Conservation (phyloP, 1,140 invertebrate genomes). For the Anoplolepis gracilipes region DNA sequence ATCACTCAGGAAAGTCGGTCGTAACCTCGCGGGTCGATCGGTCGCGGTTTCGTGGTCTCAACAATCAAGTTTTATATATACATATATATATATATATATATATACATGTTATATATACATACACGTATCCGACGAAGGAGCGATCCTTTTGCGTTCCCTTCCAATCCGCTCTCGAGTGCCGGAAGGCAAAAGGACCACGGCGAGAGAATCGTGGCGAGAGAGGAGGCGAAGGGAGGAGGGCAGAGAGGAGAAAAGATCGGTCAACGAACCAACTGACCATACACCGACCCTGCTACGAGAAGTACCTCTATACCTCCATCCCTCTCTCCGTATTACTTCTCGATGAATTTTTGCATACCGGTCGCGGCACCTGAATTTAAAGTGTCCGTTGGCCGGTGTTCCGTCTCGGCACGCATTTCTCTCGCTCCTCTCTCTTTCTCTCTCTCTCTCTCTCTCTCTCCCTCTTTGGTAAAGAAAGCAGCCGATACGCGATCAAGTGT, state of each 20-base stretch:
- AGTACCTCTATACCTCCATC: conserved; percentile 26
- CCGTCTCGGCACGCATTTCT: conserved; percentile 18
- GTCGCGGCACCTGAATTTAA: conserved; percentile 56
- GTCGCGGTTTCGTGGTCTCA: conserved; percentile 25
- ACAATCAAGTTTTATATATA: neutral
- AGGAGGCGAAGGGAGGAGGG: conserved; percentile 47
- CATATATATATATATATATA: no score
- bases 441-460: neutral
- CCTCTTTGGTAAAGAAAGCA: conserved; percentile 22
- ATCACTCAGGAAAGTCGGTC: neutral
- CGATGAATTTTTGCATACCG: conserved; percentile 65
- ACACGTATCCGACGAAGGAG: neutral
- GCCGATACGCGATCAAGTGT: conserved; percentile 3
- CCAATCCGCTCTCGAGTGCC: neutral
- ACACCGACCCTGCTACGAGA: conserved; percentile 22
- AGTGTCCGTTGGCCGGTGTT: neutral
- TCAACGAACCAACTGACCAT: conserved; percentile 77
- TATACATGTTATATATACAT: no score
- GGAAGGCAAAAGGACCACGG: conserved; percentile 49
- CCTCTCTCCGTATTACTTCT: conserved; percentile 35
- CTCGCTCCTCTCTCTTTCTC: conserved; percentile 10
- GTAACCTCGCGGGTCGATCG: neutral
- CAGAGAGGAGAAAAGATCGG: conserved; percentile 65
- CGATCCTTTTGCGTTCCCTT: conserved; percentile 39
- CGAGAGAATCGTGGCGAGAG: conserved; percentile 4